Base-by-base conservation (phyloP, 2,113 vertebrate genomes). In the Orthonyx spaldingii region DNA sequence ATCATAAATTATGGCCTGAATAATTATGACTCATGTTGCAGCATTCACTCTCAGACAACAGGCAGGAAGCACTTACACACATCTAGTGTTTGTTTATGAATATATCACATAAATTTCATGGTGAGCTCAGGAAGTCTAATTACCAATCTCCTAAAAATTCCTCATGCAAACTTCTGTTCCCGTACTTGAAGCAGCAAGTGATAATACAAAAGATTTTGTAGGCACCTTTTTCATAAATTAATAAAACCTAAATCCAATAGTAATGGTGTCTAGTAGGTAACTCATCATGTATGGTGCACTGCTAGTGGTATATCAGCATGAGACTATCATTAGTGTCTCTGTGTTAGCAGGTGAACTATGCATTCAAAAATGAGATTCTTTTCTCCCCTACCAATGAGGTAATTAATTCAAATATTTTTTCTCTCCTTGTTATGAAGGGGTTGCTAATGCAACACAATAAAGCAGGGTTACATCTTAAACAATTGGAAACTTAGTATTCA, bases 361-460 rank as follows among this genome's bases (percentile, higher is more conserved):
- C 87, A 70, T 66, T 85, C 65, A 80, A 92, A 94, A 91, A 76
- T 76, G 35, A 78, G 35, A 18, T 22, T 19, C 57, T 66, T 35
- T 32, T 1, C 50, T 24, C 23, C n/a, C 7, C 21, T 11, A 44
- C 59, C 52, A 79, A 85, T 85, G 74, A 83, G 78, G 11, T 87
- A 61, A 77, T 94, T 87, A 90, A 88, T 97, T 95, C 75, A 85
- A 87, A 49, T 44, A 24, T 70, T 64, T 91, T 95, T 88, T 87
- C 70, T 79, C 50, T 80, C 37, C 33, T 69, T 82, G 39, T 79
- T 85, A 57, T 66, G 49, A 93, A 80, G 75, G 39, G 42, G 59
- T 83, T 94, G 63, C 78, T 88, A 91, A 90, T 90, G 50, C 87
- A 88, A 74, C 23, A 69, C 50, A 83, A 42, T 61, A 79, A 91